Base-by-base conservation (phyloP, 92 coral and sea anemone genomes). In the Porites lobata region DNA sequence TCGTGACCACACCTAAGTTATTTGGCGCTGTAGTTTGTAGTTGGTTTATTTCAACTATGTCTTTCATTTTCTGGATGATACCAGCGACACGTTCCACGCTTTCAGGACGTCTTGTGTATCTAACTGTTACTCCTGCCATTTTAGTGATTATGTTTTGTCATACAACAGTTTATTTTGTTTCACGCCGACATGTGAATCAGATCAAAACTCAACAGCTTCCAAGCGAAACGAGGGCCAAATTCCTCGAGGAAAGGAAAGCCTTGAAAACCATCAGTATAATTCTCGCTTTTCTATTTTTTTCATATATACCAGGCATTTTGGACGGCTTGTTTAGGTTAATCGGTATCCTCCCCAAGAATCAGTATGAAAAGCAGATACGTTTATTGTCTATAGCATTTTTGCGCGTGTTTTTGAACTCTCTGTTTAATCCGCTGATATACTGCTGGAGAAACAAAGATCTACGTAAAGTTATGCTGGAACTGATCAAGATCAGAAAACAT, bases 401-500 rank as follows among this genome's bases (percentile, higher is more conserved):
- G 10, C 64, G 82, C 11, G 1, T 78, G 12, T 26, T 80, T 21
- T 18, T 66, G 1, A 68, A 80, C 66, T 80, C 76, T 13, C 67
- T 80, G 50, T 80, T 20, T 53, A 67, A 80, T 80, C 75, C 75
- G 17, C 43, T 67, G 13, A 52, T 68, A 24, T 80, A 69, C 57
- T 80, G 63, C 26, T 67, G 65, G 63, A 80, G 76, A 56, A 80
- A 51, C 85, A 80, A 80, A 66, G 53, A 56, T 50, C 65, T 80
- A 4, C 52, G 82, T 8, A 64, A 65, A 50, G 62, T 56, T 10
- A 50, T 64, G 59, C 11, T 47, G 22, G 81, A 61, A 26, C 38
- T 77, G 68, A 51, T 77, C 14, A 20, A 3, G n/a, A 61, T 61
- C 65, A 54, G 59, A 54, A 0, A 54, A 54, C 6, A 9, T 29